Conservation (phyloP, 2,888 invertebrate species). For the Lomographa bimaculata region DNA sequence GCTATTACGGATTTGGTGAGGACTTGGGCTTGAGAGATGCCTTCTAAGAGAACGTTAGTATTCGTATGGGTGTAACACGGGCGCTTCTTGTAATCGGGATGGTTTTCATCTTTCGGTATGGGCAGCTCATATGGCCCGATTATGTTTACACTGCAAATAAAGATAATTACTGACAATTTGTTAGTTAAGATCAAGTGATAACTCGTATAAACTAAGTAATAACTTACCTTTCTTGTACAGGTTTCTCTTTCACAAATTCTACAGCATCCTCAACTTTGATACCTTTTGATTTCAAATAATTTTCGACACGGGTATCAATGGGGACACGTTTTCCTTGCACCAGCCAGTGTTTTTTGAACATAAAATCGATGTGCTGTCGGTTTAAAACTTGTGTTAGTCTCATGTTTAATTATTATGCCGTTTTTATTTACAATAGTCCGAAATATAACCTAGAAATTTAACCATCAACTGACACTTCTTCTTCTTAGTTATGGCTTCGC, state of each 20-base stretch:
- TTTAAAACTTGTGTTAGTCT: constrained; percentile 84
- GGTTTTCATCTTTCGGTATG: constrained; percentile 78
- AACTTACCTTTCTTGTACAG: neutral
- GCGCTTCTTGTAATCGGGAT: constrained; percentile 86
- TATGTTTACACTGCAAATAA: constrained; percentile 54
- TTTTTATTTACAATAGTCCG: neutral
- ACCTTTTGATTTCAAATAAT: constrained; percentile 80
- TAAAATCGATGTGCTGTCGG: constrained; percentile 88
- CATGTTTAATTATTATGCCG: constrained; percentile 73
- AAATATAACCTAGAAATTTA: constrained; percentile 18
- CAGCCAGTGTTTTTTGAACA: constrained; percentile 89
- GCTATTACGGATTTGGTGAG: constrained; percentile 90
- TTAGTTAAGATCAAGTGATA: too few relatives aligned
- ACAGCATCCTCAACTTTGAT: constrained; percentile 85
- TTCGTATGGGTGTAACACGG: constrained; percentile 85
- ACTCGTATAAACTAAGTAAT: too few relatives aligned
- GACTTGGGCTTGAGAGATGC: constrained; percentile 90
- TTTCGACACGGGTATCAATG: constrained; percentile 80
- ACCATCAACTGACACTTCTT: too few relatives aligned
- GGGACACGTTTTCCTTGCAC: constrained; percentile 85
- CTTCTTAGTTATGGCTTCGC: too few relatives aligned
- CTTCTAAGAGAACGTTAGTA: constrained; percentile 87
- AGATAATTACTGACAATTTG: too few relatives aligned
- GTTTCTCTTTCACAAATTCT: constrained; percentile 81
- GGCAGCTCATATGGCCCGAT: constrained; percentile 70